Evolutionary conservation across 2,888 invertebrate species (phyloP), one percentile per base, ranked within the genome.

Genomic region (Agonum fuliginosum): DNA sequence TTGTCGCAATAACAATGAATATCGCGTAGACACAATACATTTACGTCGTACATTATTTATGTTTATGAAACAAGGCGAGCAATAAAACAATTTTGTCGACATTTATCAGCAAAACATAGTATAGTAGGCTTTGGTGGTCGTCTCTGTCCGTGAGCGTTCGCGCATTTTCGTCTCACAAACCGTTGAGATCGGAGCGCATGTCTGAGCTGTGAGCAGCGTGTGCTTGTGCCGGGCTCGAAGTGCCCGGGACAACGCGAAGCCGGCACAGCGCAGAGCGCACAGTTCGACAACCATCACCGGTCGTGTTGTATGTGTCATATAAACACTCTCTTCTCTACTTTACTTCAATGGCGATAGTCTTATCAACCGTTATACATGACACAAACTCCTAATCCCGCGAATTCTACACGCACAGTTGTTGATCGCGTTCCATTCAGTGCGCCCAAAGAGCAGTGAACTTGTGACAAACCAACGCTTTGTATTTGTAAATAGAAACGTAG

Each of bases 401-500:
- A 62, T 62, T 17, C 8, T 8, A n/a, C 22, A 12, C 37, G 3
- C 37, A 8, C 37, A n/a, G n/a, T 30, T 3, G 30, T 30, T 30
- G 19, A 12, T 17, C 17, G 12, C 14, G 19, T 14, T 46, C 48
- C 54, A 62, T 62, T 51, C 43, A 71, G 71, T 71, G 71, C 41
- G 22, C n/a, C 24, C 14, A 27, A 10, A 27, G 58, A 62, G 19
- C 74, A 74, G 74, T 74, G 74, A 74, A 74, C 74, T 74, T 74
- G 65, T 74, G 65, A 74, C 37, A 22, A 51, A 34, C n/a, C 17
- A 14, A 34, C n/a, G n/a, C n/a, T n/a, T 19, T 17, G 71, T 51
- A 51, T 51, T 71, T 51, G 71, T 71, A 71, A 71, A 71, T 71
- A 71, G 70, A 70, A 70, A 70, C 24, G 70, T 48, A 37, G 34